phyloP scores from a whole-genome alignment of 2,888 invertebrate species.

The Podabrus alpinus region DNA sequence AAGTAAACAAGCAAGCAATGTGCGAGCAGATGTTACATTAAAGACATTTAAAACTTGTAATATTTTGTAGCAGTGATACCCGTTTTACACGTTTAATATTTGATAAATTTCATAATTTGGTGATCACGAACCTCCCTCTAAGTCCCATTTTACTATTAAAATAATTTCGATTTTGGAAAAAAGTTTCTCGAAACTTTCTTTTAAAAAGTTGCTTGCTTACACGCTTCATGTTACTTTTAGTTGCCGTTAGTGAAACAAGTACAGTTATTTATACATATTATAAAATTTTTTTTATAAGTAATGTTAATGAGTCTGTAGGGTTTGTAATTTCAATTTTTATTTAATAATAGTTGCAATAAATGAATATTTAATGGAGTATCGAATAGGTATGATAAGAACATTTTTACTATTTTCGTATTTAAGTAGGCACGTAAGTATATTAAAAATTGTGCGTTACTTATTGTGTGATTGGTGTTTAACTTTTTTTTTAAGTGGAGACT shows the following conservation, averaged over 20 bases:
- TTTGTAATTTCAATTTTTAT: not conserved
- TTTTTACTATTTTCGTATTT: too few relatives aligned
- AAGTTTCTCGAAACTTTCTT: not conserved
- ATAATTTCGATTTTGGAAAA: not conserved
- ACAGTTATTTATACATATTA: not conserved
- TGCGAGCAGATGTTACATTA: not conserved
- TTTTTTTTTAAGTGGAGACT: conserved; percentile 8
- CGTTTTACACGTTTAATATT: too few relatives aligned
- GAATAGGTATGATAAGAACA: not conserved
- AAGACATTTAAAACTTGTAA: not conserved
- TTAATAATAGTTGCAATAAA: not conserved
- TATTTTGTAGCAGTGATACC: not conserved
- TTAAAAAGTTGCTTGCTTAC: not conserved
- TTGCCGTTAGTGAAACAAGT: not conserved
- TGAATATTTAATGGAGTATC: not conserved
- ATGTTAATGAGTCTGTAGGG: not conserved
- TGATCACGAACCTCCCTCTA: too few relatives aligned
- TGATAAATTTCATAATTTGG: not conserved
- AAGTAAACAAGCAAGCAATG: not conserved
- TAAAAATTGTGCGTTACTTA: conserved; percentile 16
- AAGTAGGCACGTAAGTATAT: not conserved
- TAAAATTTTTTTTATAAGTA: not conserved
- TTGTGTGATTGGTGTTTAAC: conserved; percentile 15
- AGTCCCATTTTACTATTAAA: not conserved
- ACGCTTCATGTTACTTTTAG: not conserved